Base-by-base conservation (phyloP, 2,113 vertebrate species). In the Riparia riparia region DNA sequence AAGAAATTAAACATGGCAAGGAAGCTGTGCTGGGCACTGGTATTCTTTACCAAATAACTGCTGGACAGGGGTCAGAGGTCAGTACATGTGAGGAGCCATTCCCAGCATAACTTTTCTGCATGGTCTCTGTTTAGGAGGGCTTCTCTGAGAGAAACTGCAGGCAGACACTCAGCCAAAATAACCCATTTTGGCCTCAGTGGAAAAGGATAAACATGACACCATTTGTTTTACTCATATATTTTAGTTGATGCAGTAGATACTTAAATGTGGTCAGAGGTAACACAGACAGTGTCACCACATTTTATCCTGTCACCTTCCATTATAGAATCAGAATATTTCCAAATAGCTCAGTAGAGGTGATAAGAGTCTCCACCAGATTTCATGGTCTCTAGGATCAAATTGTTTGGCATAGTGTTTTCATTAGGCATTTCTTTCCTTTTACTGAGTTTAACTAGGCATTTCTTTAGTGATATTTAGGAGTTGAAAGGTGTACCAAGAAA, bases 401-500 rank as follows among this genome's bases (percentile, higher is more conserved):
- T 29, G 20, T 61, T 91, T 70, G 28, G 24, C 26, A 60, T 3
- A 31, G 11, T 37, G 7, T 68, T 80, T 86, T 64, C 53, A 56
- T 64, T 34, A 80, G 44, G 9, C 19, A 65, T 44, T 74, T 39
- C 5, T 39, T 88, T 89, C 25, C 17, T 28, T 83, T 65, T 77
- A 61, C 60, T 11, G 45, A 12, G 13, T 74, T 82, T 82, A 78
- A 82, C 74, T 71, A 84, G n/a, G 5, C 9, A 34, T 63, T 84
- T 82, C 17, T 71, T 82, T 76, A 8, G 56, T 41, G 51, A 68
- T 22, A 68, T 90, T 93, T 64, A 76, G 29, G 29, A 56, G 9
- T 26, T 49, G 49, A 89, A 89, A 84, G 18, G 12, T 47, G 34
- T 54, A 83, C 26, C 32, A 87, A 26, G 56, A 91, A 61, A 95